Conservation (phyloP, 2,888 invertebrate genomes). For the Meiosimyza decipiens region DNA sequence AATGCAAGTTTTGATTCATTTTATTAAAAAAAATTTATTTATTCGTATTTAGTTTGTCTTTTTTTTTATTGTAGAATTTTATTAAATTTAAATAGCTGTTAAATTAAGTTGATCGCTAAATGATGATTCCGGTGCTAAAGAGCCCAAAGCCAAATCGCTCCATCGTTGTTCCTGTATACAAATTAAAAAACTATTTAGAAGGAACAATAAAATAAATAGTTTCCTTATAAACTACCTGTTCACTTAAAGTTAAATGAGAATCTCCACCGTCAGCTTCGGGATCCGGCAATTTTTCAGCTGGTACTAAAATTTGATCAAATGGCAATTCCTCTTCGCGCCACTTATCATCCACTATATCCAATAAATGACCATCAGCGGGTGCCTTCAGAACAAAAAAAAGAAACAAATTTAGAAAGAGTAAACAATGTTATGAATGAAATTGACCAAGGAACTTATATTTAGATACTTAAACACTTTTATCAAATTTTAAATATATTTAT, state of each 20-base stretch:
- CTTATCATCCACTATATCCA: slow-evolving; percentile 75
- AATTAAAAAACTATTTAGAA: neutral
- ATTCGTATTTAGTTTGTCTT: slow-evolving; percentile 28
- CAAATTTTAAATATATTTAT: neutral
- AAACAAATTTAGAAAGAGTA: too few relatives aligned
- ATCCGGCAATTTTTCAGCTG: slow-evolving; percentile 88
- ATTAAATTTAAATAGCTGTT: slow-evolving; percentile 57
- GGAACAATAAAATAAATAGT: neutral
- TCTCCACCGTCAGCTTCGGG: slow-evolving; percentile 93
- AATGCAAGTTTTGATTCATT: slow-evolving; percentile 73
- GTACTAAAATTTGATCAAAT: slow-evolving; percentile 86
- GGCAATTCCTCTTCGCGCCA: slow-evolving; percentile 89
- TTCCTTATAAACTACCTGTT: slow-evolving; percentile 73
- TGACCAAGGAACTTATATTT: too few relatives aligned
- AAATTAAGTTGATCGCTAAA: slow-evolving; percentile 64
- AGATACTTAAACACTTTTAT: too few relatives aligned
- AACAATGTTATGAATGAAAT: too few relatives aligned
- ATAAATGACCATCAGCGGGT: slow-evolving; percentile 64
- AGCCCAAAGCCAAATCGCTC: slow-evolving; percentile 72
- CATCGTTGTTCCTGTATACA: slow-evolving; percentile 72
- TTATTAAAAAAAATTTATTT: slow-evolving; percentile 41
- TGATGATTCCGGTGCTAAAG: slow-evolving; percentile 63
- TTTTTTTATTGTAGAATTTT: slow-evolving; percentile 27
- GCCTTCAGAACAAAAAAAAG: slow-evolving; percentile 49
- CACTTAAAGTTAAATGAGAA: slow-evolving; percentile 87